Evolutionary conservation across 2,888 invertebrate genomes (phyloP).

Genomic region (Rhogogaster chlorosoma): DNA sequence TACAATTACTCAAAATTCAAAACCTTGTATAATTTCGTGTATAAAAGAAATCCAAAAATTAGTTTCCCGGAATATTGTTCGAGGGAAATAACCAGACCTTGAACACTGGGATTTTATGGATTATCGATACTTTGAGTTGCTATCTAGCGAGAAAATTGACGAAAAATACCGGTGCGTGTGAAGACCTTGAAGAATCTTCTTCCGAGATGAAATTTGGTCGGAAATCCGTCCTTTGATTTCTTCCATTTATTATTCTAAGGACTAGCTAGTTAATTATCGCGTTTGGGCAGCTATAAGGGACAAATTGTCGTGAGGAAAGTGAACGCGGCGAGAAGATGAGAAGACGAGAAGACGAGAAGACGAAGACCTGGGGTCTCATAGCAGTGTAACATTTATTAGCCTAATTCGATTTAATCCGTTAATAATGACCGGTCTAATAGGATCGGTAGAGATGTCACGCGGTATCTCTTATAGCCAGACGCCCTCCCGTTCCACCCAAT

Average conservation of each 20-base stretch:
- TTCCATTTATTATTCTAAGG: background rate
- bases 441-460: conserved; percentile 70
- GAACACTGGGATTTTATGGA: no score
- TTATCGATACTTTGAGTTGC: no score
- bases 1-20: no score
- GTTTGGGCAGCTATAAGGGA: conserved; percentile 51
- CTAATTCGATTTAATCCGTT: conserved; percentile 74
- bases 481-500: background rate
- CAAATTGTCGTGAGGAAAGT: conserved; percentile 68
- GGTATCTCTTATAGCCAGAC: conserved; percentile 56
- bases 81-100: no score
- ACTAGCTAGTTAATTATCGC: conserved; percentile 50
- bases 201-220: background rate
- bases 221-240: background rate
- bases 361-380: conserved; percentile 1
- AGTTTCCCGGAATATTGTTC: no score
- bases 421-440: conserved; percentile 70
- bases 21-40: background rate
- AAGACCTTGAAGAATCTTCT: background rate
- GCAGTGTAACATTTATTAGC: conserved; percentile 65
- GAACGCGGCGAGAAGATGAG: conserved; percentile 48
- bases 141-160: background rate
- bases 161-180: background rate
- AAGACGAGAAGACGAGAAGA: background rate
- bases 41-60: background rate